Evolutionary conservation across 1,140 invertebrate genomes (phyloP), one percentile per base, ranked within the genome.

Genomic region (Xylocopa sonorina): DNA sequence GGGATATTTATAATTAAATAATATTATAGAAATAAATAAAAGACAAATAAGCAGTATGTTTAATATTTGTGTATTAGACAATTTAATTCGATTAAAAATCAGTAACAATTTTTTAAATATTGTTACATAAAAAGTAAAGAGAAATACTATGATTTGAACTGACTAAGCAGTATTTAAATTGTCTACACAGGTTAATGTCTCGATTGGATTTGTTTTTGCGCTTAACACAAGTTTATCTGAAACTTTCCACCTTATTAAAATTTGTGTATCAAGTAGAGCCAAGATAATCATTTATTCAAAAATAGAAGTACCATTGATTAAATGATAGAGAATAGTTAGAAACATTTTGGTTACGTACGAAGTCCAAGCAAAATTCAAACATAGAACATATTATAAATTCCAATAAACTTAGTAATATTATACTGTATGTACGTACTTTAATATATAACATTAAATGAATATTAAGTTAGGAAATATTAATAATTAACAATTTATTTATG

Each of bases 1-100:
- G 96, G 96, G 94, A 96, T 89, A 83, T 84, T 66, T 84, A 83
- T 32, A 84, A 83, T 55, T 84, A 64, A 48, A 16, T 32, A 43
- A 21, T 27, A 55, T 3, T 48, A 14, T 46, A 43, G 16, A 14
- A 81, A 3, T 38, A 4, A 4, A 38, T 38, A 38, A n/a, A n/a
- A n/a, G n/a, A n/a, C n/a, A n/a, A n/a, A n/a, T n/a, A n/a, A n/a
- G n/a, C n/a, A n/a, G n/a, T n/a, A n/a, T n/a, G n/a, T n/a, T n/a
- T n/a, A n/a, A n/a, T n/a, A n/a, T n/a, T n/a, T n/a, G n/a, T n/a
- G n/a, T n/a, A n/a, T n/a, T n/a, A n/a, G n/a, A 16, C 3, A 48
- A 48, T 48, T 48, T 18, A 5, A 48, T 48, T 18, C 16, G 21
- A 48, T 5, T 48, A 21, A 48, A 48, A 48, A 27, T 24, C 46